Evolutionary conservation across 2,797 vertebrate genomes (phyloP), one percentile per base, ranked within the genome.

Genomic region (Gouania willdenowi): DNA sequence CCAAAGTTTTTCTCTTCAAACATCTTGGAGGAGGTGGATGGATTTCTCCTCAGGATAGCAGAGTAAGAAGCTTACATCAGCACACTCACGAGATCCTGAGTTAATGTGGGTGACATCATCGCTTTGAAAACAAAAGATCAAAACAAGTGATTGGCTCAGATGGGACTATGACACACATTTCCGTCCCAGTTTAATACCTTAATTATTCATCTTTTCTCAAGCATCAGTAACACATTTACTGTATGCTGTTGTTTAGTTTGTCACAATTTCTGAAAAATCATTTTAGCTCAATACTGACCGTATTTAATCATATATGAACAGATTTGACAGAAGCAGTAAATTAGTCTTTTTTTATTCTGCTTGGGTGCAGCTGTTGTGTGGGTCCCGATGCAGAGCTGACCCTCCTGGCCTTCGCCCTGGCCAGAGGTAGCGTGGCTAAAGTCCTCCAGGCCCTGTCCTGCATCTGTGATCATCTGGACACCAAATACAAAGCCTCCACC

Each of bases 11-110:
- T 98, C 29, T 98, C 97, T 10, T 75, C 92, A 17, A 98, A 91
- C 39, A 92, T 99, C 69, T 83, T 99, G 62, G 94, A 97, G 79
- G 95, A 99, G 74, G 95, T 99, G 20, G 96, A 99, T 56, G 92
- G 90, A 59, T 99, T 99, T 73, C 93, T 99, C 13, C 71, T 97
- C 74, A 91, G 94, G 71, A 99, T 97, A 83, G 93, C 95, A 65
- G 94, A 93, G 97, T 99, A 89, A 88, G 49, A 23, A 46, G 8
- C 20, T 30, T 33, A 29, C 46, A 41, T 45, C 36, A 7, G 4
- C 59, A 42, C 37, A 8, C 25, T 24, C 14, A 26, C 40, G 41
- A 41, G 25, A 29, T 22, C 12, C 35, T 27, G 41, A 38, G 23
- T 34, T 52, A 44, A 38, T 40, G 16, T 33, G 8, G 52, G 51